These are phyloP conservation scores for Eclectus roratus DNA, from an alignment of 2,113 vertebrate species.

Conservation along the genomic window DNA sequence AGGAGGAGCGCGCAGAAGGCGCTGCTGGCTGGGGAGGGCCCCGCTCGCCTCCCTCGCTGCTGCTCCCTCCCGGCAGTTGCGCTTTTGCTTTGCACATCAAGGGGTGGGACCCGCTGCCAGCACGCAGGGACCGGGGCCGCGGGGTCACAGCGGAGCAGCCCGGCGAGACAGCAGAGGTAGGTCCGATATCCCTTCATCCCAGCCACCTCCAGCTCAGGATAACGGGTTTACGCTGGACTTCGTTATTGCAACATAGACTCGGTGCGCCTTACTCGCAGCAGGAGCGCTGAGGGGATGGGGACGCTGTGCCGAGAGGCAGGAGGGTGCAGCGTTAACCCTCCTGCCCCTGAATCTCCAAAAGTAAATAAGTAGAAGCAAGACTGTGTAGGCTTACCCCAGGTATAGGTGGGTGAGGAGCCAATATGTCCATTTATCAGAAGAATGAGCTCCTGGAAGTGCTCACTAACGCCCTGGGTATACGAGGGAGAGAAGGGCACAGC, in stretches of 20 bases:
- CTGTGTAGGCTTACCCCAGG: neutral
- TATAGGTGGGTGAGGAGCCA: fast-evolving
- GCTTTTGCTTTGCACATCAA: neutral
- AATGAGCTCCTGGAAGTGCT: fast-evolving
- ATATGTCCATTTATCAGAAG: no score
- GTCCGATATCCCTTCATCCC: fast-evolving
- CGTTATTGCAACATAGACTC: fast-evolving
- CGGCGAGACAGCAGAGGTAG: neutral
- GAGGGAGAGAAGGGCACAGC: fast-evolving
- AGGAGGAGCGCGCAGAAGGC: neutral
- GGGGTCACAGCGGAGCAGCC: neutral
- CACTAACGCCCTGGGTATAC: fast-evolving
- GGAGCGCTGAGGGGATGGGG: neutral
- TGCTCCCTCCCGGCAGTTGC: neutral
- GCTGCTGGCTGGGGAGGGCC: neutral
- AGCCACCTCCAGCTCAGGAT: fast-evolving
- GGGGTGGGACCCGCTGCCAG: neutral
- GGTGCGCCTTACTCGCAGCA: fast-evolving
- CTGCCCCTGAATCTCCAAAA: fast-evolving
- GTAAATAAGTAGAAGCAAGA: fast-evolving
- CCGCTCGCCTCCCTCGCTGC: neutral
- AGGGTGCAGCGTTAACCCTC: neutral
- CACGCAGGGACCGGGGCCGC: neutral
- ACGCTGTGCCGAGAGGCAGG: neutral
- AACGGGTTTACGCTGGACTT: fast-evolving